A percentile compares a stretch with the other conserved stretches of the same genome.
Evolutionary conservation across 2,888 invertebrate species (phyloP).

Genomic region (Pseudococcus jackbeardsleyi): DNA sequence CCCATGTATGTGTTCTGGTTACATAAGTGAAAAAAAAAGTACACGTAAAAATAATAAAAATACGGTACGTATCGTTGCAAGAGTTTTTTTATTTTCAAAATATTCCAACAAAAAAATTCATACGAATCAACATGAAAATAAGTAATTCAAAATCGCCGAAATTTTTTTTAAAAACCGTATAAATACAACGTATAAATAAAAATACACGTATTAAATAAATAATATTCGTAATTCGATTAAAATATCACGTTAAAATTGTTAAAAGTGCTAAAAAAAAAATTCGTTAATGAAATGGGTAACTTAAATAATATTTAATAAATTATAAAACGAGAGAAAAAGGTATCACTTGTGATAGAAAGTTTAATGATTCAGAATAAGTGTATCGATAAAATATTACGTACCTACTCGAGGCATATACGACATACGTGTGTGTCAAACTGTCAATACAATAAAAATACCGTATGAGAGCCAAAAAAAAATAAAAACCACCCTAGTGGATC

Average conservation of each 20-base stretch:
- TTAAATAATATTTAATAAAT: neutral
- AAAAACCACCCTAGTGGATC: too few relatives aligned
- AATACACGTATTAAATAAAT: neutral
- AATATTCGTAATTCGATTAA: neutral
- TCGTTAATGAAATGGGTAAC: neutral
- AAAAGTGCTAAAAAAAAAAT: constrained; percentile 8
- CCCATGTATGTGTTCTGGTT: neutral
- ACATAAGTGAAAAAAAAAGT: neutral
- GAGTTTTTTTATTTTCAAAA: constrained; percentile 4
- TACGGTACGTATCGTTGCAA: neutral
- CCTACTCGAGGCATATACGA: neutral
- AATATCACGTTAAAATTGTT: constrained; percentile 33
- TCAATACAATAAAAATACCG: neutral
- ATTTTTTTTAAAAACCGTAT: neutral
- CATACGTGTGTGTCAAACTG: neutral
- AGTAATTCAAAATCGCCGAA: neutral
- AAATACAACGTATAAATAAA: neutral
- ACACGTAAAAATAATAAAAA: neutral
- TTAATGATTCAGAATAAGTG: neutral
- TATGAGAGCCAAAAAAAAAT: too few relatives aligned
- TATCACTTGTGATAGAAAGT: constrained; percentile 22
- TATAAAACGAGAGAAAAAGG: neutral
- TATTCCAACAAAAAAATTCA: neutral
- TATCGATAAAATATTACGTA: neutral
- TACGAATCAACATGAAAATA: neutral